phyloP scores from a whole-genome alignment of 2,113 vertebrate species.

The Corythaeola cristata region DNA sequence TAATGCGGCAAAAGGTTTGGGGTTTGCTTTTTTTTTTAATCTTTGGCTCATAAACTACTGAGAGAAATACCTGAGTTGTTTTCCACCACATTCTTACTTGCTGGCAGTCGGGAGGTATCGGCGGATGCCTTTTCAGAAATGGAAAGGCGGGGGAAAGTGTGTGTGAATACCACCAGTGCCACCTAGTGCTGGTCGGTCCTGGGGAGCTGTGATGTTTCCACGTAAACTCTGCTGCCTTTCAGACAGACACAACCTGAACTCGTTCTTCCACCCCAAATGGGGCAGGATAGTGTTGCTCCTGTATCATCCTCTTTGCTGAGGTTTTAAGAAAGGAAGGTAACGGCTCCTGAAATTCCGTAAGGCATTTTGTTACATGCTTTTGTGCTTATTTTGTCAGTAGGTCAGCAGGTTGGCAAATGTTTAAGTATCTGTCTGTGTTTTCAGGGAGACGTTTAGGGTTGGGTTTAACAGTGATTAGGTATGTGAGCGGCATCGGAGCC shows the following conservation, averaged over 20 bases:
- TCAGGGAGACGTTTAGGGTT: neutral
- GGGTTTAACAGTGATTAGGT: neutral
- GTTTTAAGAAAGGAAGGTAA: neutral
- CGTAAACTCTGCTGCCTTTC: neutral
- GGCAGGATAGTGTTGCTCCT: neutral
- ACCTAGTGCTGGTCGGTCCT: conserved; percentile 51
- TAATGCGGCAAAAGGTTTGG: neutral
- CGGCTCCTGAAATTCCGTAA: neutral
- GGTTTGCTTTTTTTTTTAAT: neutral
- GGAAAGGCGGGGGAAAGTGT: no score
- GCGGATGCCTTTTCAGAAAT: neutral
- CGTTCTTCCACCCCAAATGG: neutral
- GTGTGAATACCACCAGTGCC: conserved; percentile 70
- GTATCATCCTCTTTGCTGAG: neutral
- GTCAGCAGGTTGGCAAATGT: neutral
- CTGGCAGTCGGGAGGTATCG: conserved; percentile 4
- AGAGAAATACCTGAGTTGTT: conserved; percentile 52
- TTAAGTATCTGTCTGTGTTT: neutral
- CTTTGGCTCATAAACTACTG: conserved; percentile 10
- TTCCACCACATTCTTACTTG: conserved; percentile 30
- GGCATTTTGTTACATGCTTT: neutral
- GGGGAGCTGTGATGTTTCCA: fast-evolving
- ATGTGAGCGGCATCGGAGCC: neutral
- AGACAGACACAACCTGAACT: neutral
- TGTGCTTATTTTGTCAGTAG: neutral